Conservation (phyloP, 2,888 invertebrate genomes). For the Hirudinaria manillensis region DNA sequence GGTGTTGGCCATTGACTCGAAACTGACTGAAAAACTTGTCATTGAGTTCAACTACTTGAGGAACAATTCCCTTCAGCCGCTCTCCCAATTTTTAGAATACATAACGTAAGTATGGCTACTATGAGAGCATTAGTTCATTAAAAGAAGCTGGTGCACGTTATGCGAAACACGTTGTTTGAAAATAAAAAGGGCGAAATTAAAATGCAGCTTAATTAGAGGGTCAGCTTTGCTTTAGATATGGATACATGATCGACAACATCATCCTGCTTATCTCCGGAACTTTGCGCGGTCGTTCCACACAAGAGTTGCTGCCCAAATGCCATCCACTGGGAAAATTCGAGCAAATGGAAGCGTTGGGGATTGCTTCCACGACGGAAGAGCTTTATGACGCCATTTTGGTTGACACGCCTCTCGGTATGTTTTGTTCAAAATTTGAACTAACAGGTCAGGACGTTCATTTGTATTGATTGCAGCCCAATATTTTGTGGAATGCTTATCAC, state of each 20-base stretch:
- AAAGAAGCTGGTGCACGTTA: not conserved
- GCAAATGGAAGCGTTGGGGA: slow-evolving; percentile 99
- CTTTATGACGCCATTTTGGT: slow-evolving; percentile 97
- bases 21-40: slow-evolving; percentile 92
- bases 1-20: slow-evolving; percentile 95
- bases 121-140: not conserved
- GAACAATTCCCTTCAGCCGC: slow-evolving; percentile 92
- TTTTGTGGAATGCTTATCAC: slow-evolving; percentile 98
- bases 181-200: not conserved
- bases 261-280: slow-evolving; percentile 96
- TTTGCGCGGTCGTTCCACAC: slow-evolving; percentile 93
- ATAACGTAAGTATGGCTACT: slow-evolving; percentile 68
- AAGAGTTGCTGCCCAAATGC: slow-evolving; percentile 95
- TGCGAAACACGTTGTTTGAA: not conserved
- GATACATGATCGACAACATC: slow-evolving; percentile 99
- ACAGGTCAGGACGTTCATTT: not conserved
- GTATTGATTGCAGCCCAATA: slow-evolving; percentile 69
- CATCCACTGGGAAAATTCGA: slow-evolving; percentile 93
- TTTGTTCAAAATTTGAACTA: not conserved
- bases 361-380: slow-evolving; percentile 97
- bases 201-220: not conserved
- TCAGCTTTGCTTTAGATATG: slow-evolving; percentile 63
- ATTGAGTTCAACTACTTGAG: slow-evolving; percentile 96
- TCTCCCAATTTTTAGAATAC: slow-evolving; percentile 94
- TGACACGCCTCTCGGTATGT: slow-evolving; percentile 83